These are phyloP conservation scores for Bambusicola thoracicus DNA, from an alignment of 2,113 vertebrate species.

Conservation along the genomic window DNA sequence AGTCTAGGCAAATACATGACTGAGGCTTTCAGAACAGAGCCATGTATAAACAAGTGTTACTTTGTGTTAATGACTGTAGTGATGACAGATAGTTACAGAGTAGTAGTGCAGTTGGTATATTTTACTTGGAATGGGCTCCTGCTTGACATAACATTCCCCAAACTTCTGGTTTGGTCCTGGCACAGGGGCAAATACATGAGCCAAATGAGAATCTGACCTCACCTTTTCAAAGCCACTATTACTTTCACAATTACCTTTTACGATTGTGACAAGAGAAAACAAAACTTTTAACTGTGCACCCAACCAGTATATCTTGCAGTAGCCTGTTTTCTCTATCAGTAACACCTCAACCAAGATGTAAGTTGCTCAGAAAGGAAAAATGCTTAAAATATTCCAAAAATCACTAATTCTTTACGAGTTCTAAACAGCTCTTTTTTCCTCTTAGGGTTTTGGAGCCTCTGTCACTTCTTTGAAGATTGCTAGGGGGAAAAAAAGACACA, in stretches of 20 bases:
- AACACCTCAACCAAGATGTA: constrained; percentile 2
- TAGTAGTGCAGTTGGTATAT: constrained; percentile 27
- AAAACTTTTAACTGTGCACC: constrained; percentile 9
- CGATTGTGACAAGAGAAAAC: constrained; percentile 42
- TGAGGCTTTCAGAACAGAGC: not conserved
- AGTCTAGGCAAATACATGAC: not conserved
- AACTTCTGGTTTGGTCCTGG: not conserved
- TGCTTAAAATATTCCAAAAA: not conserved
- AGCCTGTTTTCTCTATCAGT: constrained; percentile 27
- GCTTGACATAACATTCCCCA: not conserved
- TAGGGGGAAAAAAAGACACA: too few relatives aligned
- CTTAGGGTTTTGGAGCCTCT: not conserved
- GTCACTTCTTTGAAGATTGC: not conserved
- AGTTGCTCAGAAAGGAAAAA: constrained; percentile 18
- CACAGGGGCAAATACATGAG: not conserved
- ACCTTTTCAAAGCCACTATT: constrained; percentile 41
- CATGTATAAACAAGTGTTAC: constrained; percentile 35
- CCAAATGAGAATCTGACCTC: constrained; percentile 42
- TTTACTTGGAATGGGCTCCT: constrained; percentile 55
- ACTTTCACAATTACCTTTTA: constrained; percentile 18
- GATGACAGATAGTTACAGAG: constrained; percentile 59
- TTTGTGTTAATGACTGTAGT: constrained; percentile 32
- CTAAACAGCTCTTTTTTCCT: not conserved
- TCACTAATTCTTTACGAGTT: not conserved
- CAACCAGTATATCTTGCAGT: constrained; percentile 42